Percentiles rank a stretch among this genome's conserved stretches.
Evolutionary conservation across 2,113 vertebrate genomes (phyloP).

Genomic region (Odobenus rosmarus): DNA sequence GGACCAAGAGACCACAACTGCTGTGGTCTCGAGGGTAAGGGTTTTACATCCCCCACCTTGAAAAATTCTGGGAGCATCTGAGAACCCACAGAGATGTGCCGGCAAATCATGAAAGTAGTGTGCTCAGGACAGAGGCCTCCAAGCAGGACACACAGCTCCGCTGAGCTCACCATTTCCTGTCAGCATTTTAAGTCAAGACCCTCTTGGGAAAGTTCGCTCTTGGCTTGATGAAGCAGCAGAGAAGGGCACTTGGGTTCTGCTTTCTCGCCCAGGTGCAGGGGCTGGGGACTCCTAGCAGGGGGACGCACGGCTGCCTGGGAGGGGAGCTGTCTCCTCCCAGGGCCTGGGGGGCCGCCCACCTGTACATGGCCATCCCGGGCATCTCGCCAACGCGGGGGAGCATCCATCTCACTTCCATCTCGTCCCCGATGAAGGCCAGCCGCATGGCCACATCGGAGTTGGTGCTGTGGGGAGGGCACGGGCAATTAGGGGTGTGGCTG

Average conservation of each 20-base stretch:
- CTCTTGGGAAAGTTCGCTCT: rapidly evolving
- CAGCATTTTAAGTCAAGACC: background rate
- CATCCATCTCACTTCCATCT: constrained; percentile 65
- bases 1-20: too few species aligned
- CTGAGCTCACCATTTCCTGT: rapidly evolving
- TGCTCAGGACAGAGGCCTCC: background rate
- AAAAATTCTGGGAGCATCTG: background rate
- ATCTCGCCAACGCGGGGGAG: background rate
- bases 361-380: constrained; percentile 47
- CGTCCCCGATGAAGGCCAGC: constrained; percentile 92
- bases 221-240: background rate
- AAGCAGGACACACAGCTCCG: rapidly evolving
- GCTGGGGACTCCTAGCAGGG: rapidly evolving
- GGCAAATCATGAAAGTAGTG: too few species aligned
- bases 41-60: background rate
- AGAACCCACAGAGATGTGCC: background rate
- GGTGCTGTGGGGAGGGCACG: constrained; percentile 72
- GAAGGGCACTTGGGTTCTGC: background rate
- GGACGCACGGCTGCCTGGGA: too few species aligned
- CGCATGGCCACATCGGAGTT: constrained; percentile 85
- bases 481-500: background rate
- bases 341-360: constrained; percentile 1
- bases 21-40: background rate
- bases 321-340: background rate
- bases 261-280: background rate